A percentile compares a stretch with the other conserved stretches of the same genome.
These are phyloP conservation scores for Xenopus borealis DNA, from an alignment of 2,113 vertebrate species.

Conservation along the genomic window DNA sequence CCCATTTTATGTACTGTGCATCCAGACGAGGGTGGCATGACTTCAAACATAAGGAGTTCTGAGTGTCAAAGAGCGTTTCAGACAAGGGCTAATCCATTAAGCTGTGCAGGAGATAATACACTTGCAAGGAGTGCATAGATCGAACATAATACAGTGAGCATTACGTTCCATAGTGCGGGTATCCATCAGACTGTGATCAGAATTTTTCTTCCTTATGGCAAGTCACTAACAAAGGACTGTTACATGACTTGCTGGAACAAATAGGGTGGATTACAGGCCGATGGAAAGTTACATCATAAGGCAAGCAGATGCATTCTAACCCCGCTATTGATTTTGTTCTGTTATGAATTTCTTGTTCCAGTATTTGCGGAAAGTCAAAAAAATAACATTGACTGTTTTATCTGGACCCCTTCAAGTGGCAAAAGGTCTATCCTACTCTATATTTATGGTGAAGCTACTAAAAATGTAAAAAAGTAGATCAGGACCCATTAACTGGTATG, in stretches of 20 bases:
- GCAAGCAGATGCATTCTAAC: conserved; percentile 7
- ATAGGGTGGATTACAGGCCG: conserved; percentile 34
- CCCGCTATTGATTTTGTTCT: conserved; percentile 26
- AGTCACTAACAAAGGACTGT: conserved; percentile 7
- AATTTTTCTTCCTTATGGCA: conserved; percentile 7
- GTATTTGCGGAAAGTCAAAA: too few species aligned
- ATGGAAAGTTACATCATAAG: conserved; percentile 19
- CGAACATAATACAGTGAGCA: conserved; percentile 5
- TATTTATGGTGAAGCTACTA: too few species aligned
- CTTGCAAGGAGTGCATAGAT: conserved; percentile 11
- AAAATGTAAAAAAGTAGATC: too few species aligned
- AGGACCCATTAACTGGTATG: too few species aligned
- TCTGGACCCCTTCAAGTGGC: too few species aligned
- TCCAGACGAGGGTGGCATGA: not conserved
- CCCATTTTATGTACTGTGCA: not conserved
- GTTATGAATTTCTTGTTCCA: not conserved
- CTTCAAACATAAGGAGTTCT: not conserved
- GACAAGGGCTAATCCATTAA: not conserved
- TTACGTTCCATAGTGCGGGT: conserved; percentile 1
- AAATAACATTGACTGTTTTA: too few species aligned
- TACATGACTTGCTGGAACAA: conserved; percentile 31
- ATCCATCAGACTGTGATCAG: conserved; percentile 26
- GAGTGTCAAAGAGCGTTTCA: not conserved
- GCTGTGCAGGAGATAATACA: conserved; percentile 21
- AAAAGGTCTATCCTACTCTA: too few species aligned